These are phyloP conservation scores for Danio kyathit DNA, from an alignment of 2,797 vertebrate genomes.

Conservation along the genomic window DNA sequence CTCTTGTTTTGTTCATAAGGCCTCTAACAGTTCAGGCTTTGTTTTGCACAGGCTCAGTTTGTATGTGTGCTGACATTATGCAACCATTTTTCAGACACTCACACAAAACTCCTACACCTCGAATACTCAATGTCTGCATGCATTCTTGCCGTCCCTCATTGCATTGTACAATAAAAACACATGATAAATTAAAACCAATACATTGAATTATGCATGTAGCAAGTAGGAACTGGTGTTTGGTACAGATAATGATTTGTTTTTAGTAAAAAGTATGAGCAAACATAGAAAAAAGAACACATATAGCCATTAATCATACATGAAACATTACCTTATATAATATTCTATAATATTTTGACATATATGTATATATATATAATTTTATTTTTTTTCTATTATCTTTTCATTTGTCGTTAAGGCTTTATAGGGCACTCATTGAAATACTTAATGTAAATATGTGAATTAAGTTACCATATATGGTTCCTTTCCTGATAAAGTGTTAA, in stretches of 20 bases:
- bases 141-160: background rate
- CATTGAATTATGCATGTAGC: too few species aligned
- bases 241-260: background rate
- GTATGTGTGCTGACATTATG: conserved; percentile 34
- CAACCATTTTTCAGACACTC: conserved; percentile 17
- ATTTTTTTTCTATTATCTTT: background rate
- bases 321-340: background rate
- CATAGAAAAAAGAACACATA: too few species aligned
- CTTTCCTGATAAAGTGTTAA: too few species aligned
- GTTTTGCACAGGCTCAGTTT: conserved; percentile 30
- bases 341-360: too few species aligned
- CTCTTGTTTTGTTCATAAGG: conserved; percentile 6
- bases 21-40: conserved; percentile 32
- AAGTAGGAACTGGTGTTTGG: too few species aligned
- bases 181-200: too few species aligned
- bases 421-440: too few species aligned
- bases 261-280: background rate
- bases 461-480: too few species aligned
- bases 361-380: too few species aligned
- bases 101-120: conserved; percentile 27
- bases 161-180: background rate
- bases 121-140: background rate
- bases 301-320: background rate
- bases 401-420: background rate
- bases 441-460: too few species aligned